These are phyloP conservation scores for Pemphredon lugubris DNA, from an alignment of 2,888 invertebrate genomes.

Conservation along the genomic window DNA sequence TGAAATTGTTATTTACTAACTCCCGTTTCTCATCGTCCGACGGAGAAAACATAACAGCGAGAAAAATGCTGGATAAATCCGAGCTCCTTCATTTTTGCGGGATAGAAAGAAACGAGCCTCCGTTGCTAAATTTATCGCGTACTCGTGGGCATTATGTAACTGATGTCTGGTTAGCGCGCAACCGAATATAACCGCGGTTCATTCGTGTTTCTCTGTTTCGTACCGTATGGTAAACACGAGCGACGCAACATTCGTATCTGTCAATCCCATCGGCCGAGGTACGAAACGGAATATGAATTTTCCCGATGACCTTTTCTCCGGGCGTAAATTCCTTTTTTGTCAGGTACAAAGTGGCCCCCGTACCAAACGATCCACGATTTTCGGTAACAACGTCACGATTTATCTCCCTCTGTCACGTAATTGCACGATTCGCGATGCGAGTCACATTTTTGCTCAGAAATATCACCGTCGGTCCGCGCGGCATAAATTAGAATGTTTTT, in stretches of 20 bases:
- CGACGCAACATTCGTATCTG: too few species aligned
- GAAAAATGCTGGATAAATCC: background rate
- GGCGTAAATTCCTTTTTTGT: background rate
- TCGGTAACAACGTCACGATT: too few species aligned
- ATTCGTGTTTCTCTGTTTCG: background rate
- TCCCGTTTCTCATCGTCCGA: constrained; percentile 15
- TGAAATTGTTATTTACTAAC: constrained; percentile 17
- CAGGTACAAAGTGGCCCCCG: too few species aligned
- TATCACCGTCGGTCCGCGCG: too few species aligned
- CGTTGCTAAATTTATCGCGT: background rate
- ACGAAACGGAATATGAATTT: background rate
- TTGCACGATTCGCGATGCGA: too few species aligned
- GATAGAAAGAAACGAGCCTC: background rate
- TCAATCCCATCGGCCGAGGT: background rate
- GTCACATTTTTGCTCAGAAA: too few species aligned
- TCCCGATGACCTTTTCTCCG: background rate
- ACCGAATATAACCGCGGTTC: background rate
- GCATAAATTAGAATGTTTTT: too few species aligned
- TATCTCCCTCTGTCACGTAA: too few species aligned
- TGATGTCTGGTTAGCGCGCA: background rate
- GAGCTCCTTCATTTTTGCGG: background rate
- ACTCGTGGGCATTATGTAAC: background rate
- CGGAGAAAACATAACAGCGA: background rate
- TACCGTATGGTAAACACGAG: background rate
- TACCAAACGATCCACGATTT: too few species aligned